Percentiles rank a stretch among this genome's conserved stretches.
Evolutionary conservation across 2,113 vertebrate species (phyloP).

Genomic region (Lipotes vexillifer): DNA sequence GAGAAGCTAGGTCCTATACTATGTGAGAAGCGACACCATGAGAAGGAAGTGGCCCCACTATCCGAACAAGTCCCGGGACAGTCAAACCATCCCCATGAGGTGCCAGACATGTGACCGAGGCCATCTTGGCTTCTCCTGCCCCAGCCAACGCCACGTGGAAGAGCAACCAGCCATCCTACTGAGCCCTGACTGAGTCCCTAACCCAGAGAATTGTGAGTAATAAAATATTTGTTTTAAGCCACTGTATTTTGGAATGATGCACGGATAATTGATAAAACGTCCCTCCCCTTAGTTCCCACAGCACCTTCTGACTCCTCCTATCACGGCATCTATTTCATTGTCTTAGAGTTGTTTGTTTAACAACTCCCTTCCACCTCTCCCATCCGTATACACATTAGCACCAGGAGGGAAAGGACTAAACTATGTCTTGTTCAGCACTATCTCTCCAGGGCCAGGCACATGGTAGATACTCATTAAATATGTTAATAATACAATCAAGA

Average conservation of each 20-base stretch:
- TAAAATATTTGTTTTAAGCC: background rate
- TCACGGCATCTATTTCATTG: background rate
- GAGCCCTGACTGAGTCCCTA: background rate
- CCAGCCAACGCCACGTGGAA: background rate
- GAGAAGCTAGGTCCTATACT: background rate
- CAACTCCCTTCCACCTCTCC: too few species aligned
- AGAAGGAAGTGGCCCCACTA: background rate
- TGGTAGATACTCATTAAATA: background rate
- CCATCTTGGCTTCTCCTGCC: background rate
- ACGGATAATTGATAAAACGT: background rate
- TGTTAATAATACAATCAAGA: background rate
- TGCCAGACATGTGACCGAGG: background rate
- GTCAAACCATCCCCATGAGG: background rate
- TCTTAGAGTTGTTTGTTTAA: background rate
- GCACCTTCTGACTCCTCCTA: background rate
- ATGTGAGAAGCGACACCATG: background rate
- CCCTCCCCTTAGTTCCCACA: background rate
- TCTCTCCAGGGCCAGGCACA: background rate
- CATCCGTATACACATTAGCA: background rate
- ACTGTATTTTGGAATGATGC: background rate
- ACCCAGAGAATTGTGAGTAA: background rate
- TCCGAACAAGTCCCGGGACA: background rate
- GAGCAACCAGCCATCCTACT: background rate
- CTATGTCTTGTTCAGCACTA: background rate
- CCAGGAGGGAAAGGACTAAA: background rate